A percentile compares a stretch with the other conserved stretches of the same genome.
Evolutionary conservation across 2,888 invertebrate species (phyloP).

Genomic region (Allophyes oxyacanthae): DNA sequence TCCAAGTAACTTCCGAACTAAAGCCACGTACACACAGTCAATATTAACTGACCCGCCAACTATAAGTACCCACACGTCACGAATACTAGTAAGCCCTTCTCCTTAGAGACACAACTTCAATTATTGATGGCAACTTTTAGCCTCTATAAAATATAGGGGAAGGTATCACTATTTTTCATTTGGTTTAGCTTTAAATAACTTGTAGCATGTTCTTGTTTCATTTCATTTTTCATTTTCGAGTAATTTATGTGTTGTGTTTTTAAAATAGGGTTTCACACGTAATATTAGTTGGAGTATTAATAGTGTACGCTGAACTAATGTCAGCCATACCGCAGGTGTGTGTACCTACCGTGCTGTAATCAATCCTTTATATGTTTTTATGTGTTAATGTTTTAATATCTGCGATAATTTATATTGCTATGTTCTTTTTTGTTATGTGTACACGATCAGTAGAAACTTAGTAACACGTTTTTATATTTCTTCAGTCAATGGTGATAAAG

Average conservation of each 20-base stretch:
- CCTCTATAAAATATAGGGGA: conserved; percentile 85
- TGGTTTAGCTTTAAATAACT: conserved; percentile 81
- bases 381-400: conserved; percentile 45
- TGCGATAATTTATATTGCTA: conserved; percentile 30
- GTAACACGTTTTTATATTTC: neutral
- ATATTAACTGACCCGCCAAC: conserved; percentile 53
- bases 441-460: neutral
- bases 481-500: too few relatives aligned
- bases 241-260: conserved; percentile 42
- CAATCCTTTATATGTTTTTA: conserved; percentile 40
- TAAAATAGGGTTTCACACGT: conserved; percentile 44
- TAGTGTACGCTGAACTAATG: conserved; percentile 32
- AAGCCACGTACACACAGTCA: conserved; percentile 45
- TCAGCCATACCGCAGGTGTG: conserved; percentile 44
- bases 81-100: conserved; percentile 76
- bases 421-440: conserved; percentile 1
- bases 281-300: conserved; percentile 43
- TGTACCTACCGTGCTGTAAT: conserved; percentile 31
- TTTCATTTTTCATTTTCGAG: conserved; percentile 44
- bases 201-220: conserved; percentile 53
- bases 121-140: conserved; percentile 88
- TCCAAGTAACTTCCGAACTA: conserved; percentile 30
- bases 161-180: conserved; percentile 79
- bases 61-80: conserved; percentile 56
- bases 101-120: conserved; percentile 84